A percentile compares a stretch with the other conserved stretches of the same genome.
Evolutionary conservation across 2,113 vertebrate species (phyloP).

Genomic region (Chlorocebus sabaeus): DNA sequence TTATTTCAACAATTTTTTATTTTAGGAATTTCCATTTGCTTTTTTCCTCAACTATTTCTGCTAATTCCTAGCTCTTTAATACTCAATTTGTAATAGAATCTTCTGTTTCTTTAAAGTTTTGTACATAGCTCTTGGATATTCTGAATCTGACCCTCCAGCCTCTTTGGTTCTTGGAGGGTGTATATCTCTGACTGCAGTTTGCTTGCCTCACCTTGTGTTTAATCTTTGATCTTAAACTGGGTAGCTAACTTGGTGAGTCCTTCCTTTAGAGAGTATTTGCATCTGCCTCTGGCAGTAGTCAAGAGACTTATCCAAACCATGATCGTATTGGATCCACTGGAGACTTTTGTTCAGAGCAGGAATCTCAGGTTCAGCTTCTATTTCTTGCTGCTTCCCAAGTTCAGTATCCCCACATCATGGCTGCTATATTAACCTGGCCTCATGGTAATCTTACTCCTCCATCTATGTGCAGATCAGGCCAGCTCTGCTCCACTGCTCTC

Average conservation of each 20-base stretch:
- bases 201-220: background rate
- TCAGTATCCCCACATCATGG: accelerated
- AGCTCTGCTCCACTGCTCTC: background rate
- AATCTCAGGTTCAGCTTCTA: too few relatives aligned
- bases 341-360: background rate
- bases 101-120: background rate
- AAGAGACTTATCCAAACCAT: background rate
- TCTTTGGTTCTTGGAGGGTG: background rate
- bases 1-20: background rate
- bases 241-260: background rate
- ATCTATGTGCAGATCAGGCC: too few relatives aligned
- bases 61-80: background rate
- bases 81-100: background rate
- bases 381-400: background rate
- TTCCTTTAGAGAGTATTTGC: background rate
- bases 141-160: background rate
- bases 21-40: background rate
- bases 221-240: background rate
- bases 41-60: background rate
- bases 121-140: background rate
- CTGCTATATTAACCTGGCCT: background rate
- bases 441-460: accelerated
- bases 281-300: background rate
- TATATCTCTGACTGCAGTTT: background rate
- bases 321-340: background rate